A percentile compares a stretch with the other conserved stretches of the same genome.
Evolutionary conservation across 2,113 vertebrate genomes (phyloP).

Genomic region (Phrynosoma platyrhinos): DNA sequence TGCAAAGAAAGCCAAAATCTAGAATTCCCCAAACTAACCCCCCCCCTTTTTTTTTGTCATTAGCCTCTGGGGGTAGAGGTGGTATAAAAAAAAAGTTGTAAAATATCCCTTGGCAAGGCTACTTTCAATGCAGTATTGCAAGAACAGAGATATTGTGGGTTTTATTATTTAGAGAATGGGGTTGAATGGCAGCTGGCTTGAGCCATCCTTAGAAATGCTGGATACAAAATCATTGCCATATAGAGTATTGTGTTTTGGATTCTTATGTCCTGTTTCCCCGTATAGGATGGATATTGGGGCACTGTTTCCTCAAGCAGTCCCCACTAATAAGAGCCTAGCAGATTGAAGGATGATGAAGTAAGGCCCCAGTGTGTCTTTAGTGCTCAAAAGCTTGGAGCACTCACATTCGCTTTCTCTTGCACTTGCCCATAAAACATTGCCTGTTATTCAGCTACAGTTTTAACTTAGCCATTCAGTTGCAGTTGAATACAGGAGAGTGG

Average conservation of each 20-base stretch:
- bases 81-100: neutral
- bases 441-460: neutral
- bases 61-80: neutral
- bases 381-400: neutral
- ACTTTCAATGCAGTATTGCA: neutral
- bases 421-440: neutral
- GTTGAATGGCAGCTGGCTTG: neutral
- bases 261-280: no score
- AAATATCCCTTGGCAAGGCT: neutral
- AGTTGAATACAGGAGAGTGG: neutral
- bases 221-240: neutral
- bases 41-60: neutral
- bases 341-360: no score
- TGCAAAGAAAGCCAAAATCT: neutral
- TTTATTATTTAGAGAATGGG: neutral
- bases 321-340: neutral
- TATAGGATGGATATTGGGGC: no score
- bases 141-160: constrained; percentile 7
- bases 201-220: no score
- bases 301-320: neutral
- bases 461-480: neutral
- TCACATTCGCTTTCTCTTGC: neutral
- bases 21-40: no score
- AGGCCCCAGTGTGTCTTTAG: neutral
- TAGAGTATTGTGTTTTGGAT: no score